Evolutionary conservation across 2,113 vertebrate genomes (phyloP).

Genomic region (Pygoscelis antarcticus): DNA sequence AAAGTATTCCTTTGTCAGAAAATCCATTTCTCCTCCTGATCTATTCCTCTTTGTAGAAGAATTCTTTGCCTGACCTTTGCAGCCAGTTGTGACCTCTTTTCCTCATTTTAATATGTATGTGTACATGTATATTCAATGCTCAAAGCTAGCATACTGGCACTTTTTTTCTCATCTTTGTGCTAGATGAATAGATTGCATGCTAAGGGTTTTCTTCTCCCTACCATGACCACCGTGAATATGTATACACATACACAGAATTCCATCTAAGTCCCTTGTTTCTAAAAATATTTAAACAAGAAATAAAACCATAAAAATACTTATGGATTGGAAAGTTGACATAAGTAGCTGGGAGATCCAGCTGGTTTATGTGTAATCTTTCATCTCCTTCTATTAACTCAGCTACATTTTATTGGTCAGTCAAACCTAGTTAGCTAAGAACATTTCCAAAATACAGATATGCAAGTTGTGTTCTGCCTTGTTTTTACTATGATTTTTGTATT

Average conservation of each 20-base stretch:
- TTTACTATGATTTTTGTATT: not conserved
- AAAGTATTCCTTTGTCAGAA: constrained; percentile 9
- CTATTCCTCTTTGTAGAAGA: constrained; percentile 12
- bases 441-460: not conserved
- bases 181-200: not conserved
- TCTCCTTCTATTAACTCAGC: not conserved
- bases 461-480: not conserved
- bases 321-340: not conserved
- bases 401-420: not conserved
- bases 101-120: constrained; percentile 27
- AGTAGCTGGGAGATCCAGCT: not conserved
- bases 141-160: not conserved
- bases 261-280: not conserved
- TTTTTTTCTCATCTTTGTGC: not conserved
- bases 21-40: constrained; percentile 22
- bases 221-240: not conserved
- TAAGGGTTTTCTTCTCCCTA: not conserved
- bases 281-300: not conserved
- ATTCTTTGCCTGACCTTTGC: constrained; percentile 17
- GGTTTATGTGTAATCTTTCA: not conserved
- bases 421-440: not conserved
- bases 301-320: not conserved
- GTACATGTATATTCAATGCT: constrained; percentile 48
- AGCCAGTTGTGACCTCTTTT: constrained; percentile 4
- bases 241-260: not conserved